Conservation (phyloP, 2,888 invertebrate genomes). For the Parnassius apollo region DNA sequence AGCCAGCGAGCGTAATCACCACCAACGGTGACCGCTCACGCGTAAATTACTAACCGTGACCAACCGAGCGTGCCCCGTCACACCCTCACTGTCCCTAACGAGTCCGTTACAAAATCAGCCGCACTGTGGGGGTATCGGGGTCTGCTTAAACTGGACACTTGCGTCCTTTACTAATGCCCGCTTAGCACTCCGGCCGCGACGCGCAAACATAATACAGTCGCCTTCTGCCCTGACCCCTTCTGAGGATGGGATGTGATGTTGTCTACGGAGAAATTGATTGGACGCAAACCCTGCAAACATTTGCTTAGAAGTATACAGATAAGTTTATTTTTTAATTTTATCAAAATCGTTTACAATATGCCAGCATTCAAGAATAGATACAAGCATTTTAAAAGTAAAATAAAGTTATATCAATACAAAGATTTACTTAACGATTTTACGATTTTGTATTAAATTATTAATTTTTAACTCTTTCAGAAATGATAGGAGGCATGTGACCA, state of each 20-base stretch:
- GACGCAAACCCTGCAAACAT: conserved; percentile 4
- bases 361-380: too few species aligned
- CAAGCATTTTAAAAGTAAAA: too few species aligned
- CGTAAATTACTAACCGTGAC: conserved; percentile 69
- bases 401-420: too few species aligned
- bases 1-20: conserved; percentile 72
- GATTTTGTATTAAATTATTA: too few species aligned
- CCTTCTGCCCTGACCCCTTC: conserved; percentile 57
- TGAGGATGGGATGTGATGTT: conserved; percentile 48
- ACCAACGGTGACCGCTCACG: conserved; percentile 74
- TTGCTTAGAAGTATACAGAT: not conserved
- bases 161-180: conserved; percentile 74
- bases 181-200: conserved; percentile 68
- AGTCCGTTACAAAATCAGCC: conserved; percentile 20
- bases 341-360: too few species aligned
- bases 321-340: too few species aligned
- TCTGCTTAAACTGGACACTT: conserved; percentile 47
- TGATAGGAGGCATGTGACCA: too few species aligned
- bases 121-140: conserved; percentile 32
- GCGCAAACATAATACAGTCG: conserved; percentile 66
- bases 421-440: too few species aligned
- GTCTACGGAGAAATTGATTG: conserved; percentile 61
- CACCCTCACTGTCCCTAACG: conserved; percentile 22
- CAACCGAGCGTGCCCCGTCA: conserved; percentile 42
- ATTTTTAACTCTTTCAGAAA: too few species aligned